These are phyloP conservation scores for Choloepus hoffmanni DNA, from an alignment of 2,113 vertebrate species.

Conservation along the genomic window DNA sequence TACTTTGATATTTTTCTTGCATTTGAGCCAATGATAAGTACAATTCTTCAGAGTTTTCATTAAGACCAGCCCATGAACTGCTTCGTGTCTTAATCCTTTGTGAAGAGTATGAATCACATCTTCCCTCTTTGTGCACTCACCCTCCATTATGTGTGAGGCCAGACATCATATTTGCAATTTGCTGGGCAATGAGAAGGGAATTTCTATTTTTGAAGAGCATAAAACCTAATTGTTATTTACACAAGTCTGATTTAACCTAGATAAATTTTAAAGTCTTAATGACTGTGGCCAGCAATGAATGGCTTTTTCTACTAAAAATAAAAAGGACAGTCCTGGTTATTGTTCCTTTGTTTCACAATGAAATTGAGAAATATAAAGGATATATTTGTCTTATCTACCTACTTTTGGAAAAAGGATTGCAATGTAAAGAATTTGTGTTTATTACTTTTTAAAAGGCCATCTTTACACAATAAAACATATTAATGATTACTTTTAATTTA, in stretches of 20 bases:
- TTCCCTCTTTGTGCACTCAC: accelerated
- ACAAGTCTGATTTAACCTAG: slow-evolving; percentile 1
- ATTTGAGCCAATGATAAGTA: slow-evolving; percentile 40
- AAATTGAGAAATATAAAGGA: not conserved
- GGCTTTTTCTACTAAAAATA: not conserved
- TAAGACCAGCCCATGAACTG: not conserved
- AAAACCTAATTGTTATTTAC: slow-evolving; percentile 25
- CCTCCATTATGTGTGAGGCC: not conserved
- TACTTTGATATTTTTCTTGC: slow-evolving; percentile 52
- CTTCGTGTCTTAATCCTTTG: not conserved
- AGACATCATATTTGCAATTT: slow-evolving; percentile 20
- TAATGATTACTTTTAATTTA: not conserved
- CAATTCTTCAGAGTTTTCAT: slow-evolving; percentile 65
- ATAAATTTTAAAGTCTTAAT: not conserved
- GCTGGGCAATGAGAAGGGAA: not conserved
- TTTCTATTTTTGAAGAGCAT: not conserved
- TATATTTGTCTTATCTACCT: not conserved
- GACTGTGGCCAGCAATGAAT: not conserved
- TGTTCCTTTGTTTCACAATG: not conserved
- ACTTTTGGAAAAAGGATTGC: not conserved
- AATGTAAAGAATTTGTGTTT: not conserved
- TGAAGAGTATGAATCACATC: not conserved
- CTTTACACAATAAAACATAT: not conserved
- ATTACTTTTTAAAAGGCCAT: not conserved
- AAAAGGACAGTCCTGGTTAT: not conserved